phyloP scores from a whole-genome alignment of 2,797 vertebrate species.

The Eulemur mongoz region DNA sequence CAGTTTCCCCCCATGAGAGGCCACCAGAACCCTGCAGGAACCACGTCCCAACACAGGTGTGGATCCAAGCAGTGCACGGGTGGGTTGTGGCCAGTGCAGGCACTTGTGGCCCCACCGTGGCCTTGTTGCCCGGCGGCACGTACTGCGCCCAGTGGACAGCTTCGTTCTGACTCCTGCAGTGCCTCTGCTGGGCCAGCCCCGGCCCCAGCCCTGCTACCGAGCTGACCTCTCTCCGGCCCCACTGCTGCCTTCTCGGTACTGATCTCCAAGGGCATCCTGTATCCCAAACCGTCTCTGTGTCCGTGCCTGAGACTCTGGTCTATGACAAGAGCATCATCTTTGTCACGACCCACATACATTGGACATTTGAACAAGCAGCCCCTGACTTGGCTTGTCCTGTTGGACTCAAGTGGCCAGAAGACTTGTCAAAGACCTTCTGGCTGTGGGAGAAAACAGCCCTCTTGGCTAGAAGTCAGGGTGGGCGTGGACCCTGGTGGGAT shows the following conservation, averaged over 20 bases:
- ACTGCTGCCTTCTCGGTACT: neutral
- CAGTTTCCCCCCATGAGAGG: neutral
- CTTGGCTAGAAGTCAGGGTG: neutral
- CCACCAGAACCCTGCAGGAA: neutral
- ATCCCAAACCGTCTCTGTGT: neutral
- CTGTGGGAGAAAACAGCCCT: neutral
- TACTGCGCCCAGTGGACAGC: accelerated
- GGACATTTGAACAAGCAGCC: neutral
- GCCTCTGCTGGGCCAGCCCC: neutral
- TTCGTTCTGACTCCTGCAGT: neutral
- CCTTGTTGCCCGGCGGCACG: no score
- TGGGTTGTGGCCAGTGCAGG: neutral
- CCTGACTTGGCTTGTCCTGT: neutral
- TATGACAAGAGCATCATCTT: neutral
- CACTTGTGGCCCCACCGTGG: no score
- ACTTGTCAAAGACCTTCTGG: neutral
- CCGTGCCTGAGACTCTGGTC: neutral
- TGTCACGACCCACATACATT: accelerated
- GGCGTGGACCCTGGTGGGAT: no score
- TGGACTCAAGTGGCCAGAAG: no score
- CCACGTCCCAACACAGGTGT: neutral
- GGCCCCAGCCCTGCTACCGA: neutral
- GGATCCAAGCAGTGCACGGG: neutral
- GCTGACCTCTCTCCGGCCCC: no score
- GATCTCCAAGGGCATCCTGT: neutral